Percentiles rank a stretch among this genome's conserved stretches.
phyloP scores from a whole-genome alignment of 2,797 vertebrate genomes.

The Leptatherina wallacei region DNA sequence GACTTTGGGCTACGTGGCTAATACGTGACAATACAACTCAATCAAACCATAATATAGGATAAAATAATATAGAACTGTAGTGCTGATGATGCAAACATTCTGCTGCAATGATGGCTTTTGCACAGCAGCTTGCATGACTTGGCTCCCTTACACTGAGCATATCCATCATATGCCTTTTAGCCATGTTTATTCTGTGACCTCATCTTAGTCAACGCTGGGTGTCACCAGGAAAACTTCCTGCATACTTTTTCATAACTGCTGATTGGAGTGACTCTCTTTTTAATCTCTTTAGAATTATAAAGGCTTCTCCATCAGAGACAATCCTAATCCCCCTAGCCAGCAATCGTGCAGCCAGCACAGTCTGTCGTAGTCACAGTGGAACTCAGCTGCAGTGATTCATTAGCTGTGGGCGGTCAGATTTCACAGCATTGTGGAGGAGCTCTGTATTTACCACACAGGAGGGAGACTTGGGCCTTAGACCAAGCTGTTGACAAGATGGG shows the following conservation, averaged over 20 bases:
- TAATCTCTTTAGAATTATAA: slow-evolving; percentile 67
- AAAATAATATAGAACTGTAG: slow-evolving; percentile 1
- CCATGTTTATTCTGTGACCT: slow-evolving; percentile 25
- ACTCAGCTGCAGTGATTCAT: slow-evolving; percentile 73
- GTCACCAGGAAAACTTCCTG: slow-evolving; percentile 32
- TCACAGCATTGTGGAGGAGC: slow-evolving; percentile 58
- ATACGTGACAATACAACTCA: not conserved
- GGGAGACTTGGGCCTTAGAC: slow-evolving; percentile 61
- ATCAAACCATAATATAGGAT: slow-evolving; percentile 2
- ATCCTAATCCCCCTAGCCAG: slow-evolving; percentile 62
- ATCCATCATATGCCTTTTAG: slow-evolving; percentile 16
- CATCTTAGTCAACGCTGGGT: slow-evolving; percentile 8
- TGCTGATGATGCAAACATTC: slow-evolving; percentile 12
- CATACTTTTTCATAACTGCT: slow-evolving; percentile 40
- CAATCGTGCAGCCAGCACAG: slow-evolving; percentile 45
- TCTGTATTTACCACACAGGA: slow-evolving; percentile 66
- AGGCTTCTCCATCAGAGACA: slow-evolving; percentile 56
- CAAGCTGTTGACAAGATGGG: slow-evolving; percentile 77
- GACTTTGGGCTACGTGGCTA: not conserved
- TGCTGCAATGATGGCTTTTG: slow-evolving; percentile 8
- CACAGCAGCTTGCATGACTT: slow-evolving; percentile 8
- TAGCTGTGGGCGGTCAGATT: slow-evolving; percentile 62
- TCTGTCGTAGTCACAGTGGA: slow-evolving; percentile 36
- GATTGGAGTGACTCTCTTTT: slow-evolving; percentile 49
- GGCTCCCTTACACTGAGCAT: not conserved